Conservation (phyloP, 2,888 invertebrate species). For the Thereva unica region DNA sequence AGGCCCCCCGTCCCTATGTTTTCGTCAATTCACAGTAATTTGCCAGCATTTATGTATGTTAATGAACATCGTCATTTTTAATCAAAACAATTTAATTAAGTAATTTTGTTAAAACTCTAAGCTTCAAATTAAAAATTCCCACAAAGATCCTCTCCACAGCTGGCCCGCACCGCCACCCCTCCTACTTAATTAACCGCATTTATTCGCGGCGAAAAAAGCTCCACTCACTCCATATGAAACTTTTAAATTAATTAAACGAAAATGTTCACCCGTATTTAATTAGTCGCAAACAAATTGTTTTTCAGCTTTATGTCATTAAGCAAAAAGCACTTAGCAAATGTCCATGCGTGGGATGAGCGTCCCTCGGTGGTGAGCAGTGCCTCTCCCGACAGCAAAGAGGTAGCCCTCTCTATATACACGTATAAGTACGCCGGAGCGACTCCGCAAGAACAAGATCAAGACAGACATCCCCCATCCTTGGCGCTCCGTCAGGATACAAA, state of each 20-base stretch:
- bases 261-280: constrained; percentile 45
- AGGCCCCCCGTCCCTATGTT: no score
- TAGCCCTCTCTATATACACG: constrained; percentile 24
- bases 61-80: no score
- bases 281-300: constrained; percentile 46
- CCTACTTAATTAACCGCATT: no score
- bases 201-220: no score
- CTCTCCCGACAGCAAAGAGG: constrained; percentile 23
- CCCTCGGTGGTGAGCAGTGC: constrained; percentile 5
- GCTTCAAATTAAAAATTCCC: background rate
- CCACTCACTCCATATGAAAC: constrained; percentile 1
- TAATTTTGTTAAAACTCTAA: no score
- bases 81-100: no score
- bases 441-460: constrained; percentile 31
- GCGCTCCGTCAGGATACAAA: constrained; percentile 21
- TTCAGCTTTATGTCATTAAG: constrained; percentile 45
- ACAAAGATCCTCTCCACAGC: background rate
- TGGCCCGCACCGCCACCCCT: background rate
- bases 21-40: no score
- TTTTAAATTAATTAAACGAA: constrained; percentile 44
- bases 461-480: constrained; percentile 11
- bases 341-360: constrained; percentile 32
- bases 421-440: constrained; percentile 17
- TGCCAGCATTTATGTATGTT: no score
- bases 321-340: constrained; percentile 38